Evolutionary conservation across 2,797 vertebrate species (phyloP).

Genomic region (Eutrigla gurnardus): DNA sequence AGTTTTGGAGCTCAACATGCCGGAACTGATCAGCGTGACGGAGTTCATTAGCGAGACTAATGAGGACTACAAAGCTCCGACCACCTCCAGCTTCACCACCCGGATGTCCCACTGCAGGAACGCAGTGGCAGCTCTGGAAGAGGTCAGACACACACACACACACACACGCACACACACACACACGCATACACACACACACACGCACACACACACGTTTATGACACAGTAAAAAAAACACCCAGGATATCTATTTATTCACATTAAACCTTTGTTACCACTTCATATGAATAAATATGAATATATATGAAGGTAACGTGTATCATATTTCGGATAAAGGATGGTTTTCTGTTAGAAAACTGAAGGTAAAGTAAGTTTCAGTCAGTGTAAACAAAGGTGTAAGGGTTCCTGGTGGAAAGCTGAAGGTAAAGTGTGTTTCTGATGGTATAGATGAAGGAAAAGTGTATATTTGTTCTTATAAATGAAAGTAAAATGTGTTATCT

Average conservation of each 20-base stretch:
- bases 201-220: neutral
- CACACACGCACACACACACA: neutral
- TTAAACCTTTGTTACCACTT: too few species aligned
- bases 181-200: neutral
- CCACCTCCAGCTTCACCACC: slow-evolving; percentile 95
- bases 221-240: neutral
- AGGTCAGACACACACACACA: slow-evolving; percentile 79
- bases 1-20: slow-evolving; percentile 79
- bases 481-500: neutral
- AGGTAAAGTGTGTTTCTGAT: neutral
- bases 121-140: slow-evolving; percentile 91
- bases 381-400: neutral
- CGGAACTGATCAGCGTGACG: slow-evolving; percentile 90
- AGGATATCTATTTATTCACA: too few species aligned
- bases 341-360: neutral
- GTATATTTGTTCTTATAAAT: neutral
- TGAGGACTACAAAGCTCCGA: slow-evolving; percentile 96
- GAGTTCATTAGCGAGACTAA: slow-evolving; percentile 94
- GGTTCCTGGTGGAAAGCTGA: neutral
- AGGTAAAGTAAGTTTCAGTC: neutral
- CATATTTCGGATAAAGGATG: too few species aligned
- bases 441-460: neutral
- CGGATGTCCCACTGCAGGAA: slow-evolving; percentile 93
- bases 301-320: neutral
- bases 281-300: neutral